phyloP scores from a whole-genome alignment of 2,888 invertebrate species.

The Chorisops tibialis region DNA sequence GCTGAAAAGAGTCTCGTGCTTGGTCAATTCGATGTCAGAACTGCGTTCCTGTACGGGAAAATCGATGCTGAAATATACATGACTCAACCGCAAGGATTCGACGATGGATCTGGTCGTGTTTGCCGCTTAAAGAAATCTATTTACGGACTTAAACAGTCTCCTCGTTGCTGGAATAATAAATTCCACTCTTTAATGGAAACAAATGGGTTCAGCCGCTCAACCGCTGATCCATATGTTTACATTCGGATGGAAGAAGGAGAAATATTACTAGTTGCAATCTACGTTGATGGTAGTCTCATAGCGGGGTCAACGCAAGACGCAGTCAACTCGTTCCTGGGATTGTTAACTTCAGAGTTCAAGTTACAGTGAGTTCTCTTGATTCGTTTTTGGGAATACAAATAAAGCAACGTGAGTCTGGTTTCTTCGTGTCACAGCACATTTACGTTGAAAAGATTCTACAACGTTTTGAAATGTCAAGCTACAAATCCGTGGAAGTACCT shows the following conservation, averaged over 20 bases:
- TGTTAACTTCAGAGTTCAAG: slow-evolving; percentile 3
- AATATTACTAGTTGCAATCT: slow-evolving; percentile 14
- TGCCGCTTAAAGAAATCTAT: not conserved
- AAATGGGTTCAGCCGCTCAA: slow-evolving; percentile 5
- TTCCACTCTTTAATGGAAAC: slow-evolving; percentile 5
- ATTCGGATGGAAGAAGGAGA: not conserved
- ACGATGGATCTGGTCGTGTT: slow-evolving; percentile 22
- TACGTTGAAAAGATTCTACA: no score
- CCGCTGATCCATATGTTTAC: slow-evolving; percentile 10
- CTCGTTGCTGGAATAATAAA: slow-evolving; percentile 5
- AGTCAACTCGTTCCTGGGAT: slow-evolving; percentile 8
- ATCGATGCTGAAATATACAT: slow-evolving; percentile 29
- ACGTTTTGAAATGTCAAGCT: no score
- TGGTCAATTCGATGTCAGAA: slow-evolving; percentile 27
- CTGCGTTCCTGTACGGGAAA: slow-evolving; percentile 31
- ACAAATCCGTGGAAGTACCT: no score
- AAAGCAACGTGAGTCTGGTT: no score
- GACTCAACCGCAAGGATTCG: slow-evolving; percentile 29
- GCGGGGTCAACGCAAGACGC: not conserved
- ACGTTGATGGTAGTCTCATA: slow-evolving; percentile 14
- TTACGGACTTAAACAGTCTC: slow-evolving; percentile 16
- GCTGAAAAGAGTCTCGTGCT: no score
- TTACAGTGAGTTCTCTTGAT: not conserved
- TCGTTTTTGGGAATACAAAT: no score
- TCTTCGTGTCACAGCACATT: no score